Conservation (phyloP, 1,140 invertebrate species). For the Geopemphigus sp. region DNA sequence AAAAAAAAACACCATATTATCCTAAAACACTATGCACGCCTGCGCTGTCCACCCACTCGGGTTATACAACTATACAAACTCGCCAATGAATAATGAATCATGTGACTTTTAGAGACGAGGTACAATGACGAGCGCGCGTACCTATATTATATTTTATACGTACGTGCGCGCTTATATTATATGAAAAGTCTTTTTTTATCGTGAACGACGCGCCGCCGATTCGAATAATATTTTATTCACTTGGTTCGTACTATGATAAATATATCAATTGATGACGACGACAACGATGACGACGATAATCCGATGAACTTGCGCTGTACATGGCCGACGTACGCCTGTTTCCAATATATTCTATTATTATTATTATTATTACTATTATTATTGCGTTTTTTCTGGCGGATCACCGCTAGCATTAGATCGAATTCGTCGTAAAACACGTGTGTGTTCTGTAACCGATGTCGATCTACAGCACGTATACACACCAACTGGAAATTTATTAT, state of each 20-base stretch:
- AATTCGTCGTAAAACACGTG: too few relatives aligned
- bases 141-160: too few relatives aligned
- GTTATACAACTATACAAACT: slow-evolving; percentile 34
- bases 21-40: slow-evolving; percentile 48
- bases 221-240: slow-evolving; percentile 9
- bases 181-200: too few relatives aligned
- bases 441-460: too few relatives aligned
- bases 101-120: slow-evolving; percentile 37
- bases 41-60: slow-evolving; percentile 47
- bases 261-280: not conserved
- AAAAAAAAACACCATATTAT: slow-evolving; percentile 34
- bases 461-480: not conserved
- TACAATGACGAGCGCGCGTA: slow-evolving; percentile 10
- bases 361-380: too few relatives aligned
- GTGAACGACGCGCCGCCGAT: not conserved
- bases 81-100: slow-evolving; percentile 47
- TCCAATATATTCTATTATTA: not conserved
- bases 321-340: not conserved
- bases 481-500: not conserved
- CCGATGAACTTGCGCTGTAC: too few relatives aligned
- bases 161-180: too few relatives aligned
- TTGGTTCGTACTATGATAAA: not conserved
- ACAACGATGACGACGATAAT: too few relatives aligned
- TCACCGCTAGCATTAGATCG: too few relatives aligned
- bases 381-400: too few relatives aligned